These are phyloP conservation scores for Dryas iulia DNA, from an alignment of 1,140 invertebrate species.

Conservation along the genomic window DNA sequence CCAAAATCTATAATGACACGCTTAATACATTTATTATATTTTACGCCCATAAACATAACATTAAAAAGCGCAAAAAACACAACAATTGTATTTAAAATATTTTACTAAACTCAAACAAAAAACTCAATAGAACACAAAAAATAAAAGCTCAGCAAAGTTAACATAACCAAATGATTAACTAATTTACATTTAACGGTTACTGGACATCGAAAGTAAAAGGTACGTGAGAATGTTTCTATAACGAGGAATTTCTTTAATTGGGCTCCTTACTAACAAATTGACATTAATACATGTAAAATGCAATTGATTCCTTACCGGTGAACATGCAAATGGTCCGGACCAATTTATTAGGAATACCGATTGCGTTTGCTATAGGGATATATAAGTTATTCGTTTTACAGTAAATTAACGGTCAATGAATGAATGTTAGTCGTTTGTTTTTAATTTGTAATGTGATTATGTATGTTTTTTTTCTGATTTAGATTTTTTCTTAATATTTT, in stretches of 20 bases:
- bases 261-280: slow-evolving; percentile 15
- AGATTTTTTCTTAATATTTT: too few relatives aligned
- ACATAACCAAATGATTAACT: neutral
- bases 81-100: too few relatives aligned
- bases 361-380: neutral
- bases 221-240: slow-evolving; percentile 16
- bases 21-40: too few relatives aligned
- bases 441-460: neutral
- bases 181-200: slow-evolving; percentile 13
- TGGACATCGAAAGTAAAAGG: slow-evolving; percentile 11
- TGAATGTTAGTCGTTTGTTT: neutral
- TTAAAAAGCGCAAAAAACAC: too few relatives aligned
- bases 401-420: neutral
- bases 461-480: neutral
- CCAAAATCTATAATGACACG: too few relatives aligned
- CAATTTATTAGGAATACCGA: slow-evolving; percentile 22
- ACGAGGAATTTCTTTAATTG: slow-evolving; percentile 28
- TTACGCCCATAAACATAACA: too few relatives aligned
- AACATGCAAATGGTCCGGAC: slow-evolving; percentile 5
- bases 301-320: slow-evolving; percentile 20
- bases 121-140: too few relatives aligned
- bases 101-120: too few relatives aligned
- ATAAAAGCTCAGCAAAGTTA: neutral
- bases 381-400: neutral
- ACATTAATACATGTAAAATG: slow-evolving; percentile 19